Conservation (phyloP, 2,888 invertebrate species). For the Resseliella maxima region DNA sequence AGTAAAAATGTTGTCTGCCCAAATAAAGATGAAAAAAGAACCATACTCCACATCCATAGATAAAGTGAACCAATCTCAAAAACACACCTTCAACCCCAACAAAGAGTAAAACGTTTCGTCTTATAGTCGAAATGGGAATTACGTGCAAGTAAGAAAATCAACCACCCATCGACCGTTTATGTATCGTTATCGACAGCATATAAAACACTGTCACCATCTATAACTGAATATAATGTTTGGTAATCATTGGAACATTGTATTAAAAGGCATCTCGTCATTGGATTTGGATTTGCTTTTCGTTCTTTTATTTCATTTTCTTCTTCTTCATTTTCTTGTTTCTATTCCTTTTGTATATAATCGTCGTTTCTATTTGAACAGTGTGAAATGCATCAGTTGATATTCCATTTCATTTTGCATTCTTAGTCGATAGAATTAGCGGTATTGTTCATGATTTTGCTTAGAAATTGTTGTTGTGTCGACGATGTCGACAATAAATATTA, state of each 20-base stretch:
- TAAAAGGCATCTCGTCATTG: background rate
- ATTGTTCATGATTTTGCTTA: background rate
- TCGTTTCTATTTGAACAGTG: conserved; percentile 23
- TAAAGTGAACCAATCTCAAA: background rate
- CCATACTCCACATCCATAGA: background rate
- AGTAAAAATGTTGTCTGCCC: background rate
- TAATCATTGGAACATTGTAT: background rate
- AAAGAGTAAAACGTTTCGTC: background rate
- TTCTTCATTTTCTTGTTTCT: too few relatives aligned
- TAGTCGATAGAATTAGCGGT: background rate
- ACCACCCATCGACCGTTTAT: background rate
- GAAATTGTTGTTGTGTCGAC: too few relatives aligned
- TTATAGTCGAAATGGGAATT: background rate
- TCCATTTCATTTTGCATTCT: background rate
- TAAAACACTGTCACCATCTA: background rate
- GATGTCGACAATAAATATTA: background rate
- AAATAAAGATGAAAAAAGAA: background rate
- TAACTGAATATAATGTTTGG: background rate
- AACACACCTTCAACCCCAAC: background rate
- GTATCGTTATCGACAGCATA: background rate
- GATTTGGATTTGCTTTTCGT: too few relatives aligned
- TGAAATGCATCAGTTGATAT: background rate
- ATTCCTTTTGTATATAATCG: background rate
- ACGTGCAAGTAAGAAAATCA: conserved; percentile 33
- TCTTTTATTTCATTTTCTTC: too few relatives aligned